Evolutionary conservation across 1,140 invertebrate genomes (phyloP), one percentile per base, ranked within the genome.

Genomic region (Drosophila orena): DNA sequence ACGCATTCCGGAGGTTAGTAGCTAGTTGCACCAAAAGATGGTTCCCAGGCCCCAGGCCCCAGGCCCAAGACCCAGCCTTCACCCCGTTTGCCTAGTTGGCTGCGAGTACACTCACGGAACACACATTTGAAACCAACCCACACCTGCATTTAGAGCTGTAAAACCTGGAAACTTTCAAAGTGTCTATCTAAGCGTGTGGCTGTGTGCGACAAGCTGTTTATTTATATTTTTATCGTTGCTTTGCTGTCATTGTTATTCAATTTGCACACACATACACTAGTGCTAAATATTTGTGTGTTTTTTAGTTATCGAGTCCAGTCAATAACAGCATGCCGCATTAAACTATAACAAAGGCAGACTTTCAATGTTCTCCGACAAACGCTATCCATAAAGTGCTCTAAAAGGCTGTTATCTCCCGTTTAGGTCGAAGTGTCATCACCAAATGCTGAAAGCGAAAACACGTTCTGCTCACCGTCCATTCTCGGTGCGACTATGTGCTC

Each of bases 1-100:
- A 91, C 93, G 96, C 89, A 97, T 97, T 73, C 96, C 96, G 20
- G 96, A 97, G 93, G 96, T 97, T 52, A 91, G 84, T 84, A 15
- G 24, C 17, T 17, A 17, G 17, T 17, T 49, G 2, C 1, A n/a
- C 14, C 34, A 34, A 12, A 52, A 52, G 15, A 30, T 35, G 4
- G 7, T 27, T 1, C 47, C n/a, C 22, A 46, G 12, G 15, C 17
- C 20, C 27, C 22, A 35, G 24, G 20, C 15, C n/a, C 24, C n/a
- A n/a, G 12, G 15, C 17, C 20, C 27, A 30, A 35, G 24, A 27
- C 15, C n/a, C 24, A 6, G 30, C 27, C 47, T 50, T 27, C 47
- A 17, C 27, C 10, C n/a, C 27, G 7, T 7, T 46, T 34, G 35
- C 20, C 42, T 49, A 15, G 27, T 34, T 17, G 47, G 27, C n/a